Percentiles rank a stretch among this genome's conserved stretches.
Evolutionary conservation across 2,888 invertebrate genomes (phyloP).

Genomic region (Pristionchus fissidentatus): DNA sequence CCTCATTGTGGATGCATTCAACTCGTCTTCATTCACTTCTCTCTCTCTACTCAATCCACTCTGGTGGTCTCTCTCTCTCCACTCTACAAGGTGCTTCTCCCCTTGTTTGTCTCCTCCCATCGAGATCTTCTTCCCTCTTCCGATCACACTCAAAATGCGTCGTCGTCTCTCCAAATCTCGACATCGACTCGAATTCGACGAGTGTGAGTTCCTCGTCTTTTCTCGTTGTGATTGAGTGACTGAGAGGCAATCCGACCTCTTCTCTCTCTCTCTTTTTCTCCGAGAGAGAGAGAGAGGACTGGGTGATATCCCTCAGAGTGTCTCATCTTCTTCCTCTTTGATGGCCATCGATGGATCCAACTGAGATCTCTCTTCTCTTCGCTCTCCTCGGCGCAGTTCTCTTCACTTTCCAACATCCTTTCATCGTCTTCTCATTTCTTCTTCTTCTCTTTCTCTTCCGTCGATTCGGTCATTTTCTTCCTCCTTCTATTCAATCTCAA

Average conservation of each 20-base stretch:
- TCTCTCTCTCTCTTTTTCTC: constrained; percentile 2
- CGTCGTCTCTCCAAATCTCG: constrained; percentile 39
- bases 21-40: constrained; percentile 32
- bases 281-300: constrained; percentile 5
- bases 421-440: constrained; percentile 2
- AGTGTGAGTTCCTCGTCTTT: constrained; percentile 24
- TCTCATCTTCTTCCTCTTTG: constrained; percentile 11
- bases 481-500: background rate
- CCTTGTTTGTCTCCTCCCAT: background rate
- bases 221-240: constrained; percentile 20
- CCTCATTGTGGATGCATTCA: constrained; percentile 40
- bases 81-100: constrained; percentile 32
- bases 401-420: constrained; percentile 45
- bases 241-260: constrained; percentile 29
- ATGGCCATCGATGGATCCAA: constrained; percentile 32
- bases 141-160: background rate
- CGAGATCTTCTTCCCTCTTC: constrained; percentile 13
- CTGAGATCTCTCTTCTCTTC: constrained; percentile 24
- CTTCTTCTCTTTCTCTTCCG: constrained; percentile 6
- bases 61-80: background rate
- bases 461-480: constrained; percentile 24
- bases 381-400: constrained; percentile 33
- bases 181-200: constrained; percentile 42
- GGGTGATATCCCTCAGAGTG: background rate
- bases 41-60: background rate